These are phyloP conservation scores for Nudaria mundana DNA, from an alignment of 2,888 invertebrate genomes.

Conservation along the genomic window DNA sequence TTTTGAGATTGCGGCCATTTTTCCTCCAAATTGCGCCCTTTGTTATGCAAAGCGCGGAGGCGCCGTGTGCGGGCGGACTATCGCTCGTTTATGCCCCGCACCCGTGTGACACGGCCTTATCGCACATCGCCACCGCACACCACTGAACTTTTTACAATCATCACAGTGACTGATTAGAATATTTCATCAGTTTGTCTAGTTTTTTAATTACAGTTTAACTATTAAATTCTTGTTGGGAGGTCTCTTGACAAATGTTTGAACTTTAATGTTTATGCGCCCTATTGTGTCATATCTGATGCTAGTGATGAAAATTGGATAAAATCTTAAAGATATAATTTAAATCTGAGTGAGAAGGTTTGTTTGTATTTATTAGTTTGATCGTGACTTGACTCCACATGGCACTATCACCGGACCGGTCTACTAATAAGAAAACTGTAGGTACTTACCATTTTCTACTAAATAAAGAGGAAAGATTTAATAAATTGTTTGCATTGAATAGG, in stretches of 20 bases:
- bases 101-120: conserved; percentile 71
- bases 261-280: conserved; percentile 9
- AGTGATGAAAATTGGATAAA: conserved; percentile 23
- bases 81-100: conserved; percentile 63
- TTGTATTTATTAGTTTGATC: no score
- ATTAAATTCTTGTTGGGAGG: conserved; percentile 47
- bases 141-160: conserved; percentile 67
- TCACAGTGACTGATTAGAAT: conserved; percentile 73
- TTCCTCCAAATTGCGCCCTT: conserved; percentile 79
- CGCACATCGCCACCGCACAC: conserved; percentile 55
- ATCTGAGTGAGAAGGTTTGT: no score
- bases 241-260: conserved; percentile 34
- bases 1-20: conserved; percentile 72
- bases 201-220: conserved; percentile 58
- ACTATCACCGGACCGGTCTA: no score
- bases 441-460: no score
- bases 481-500: no score
- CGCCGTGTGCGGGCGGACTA: conserved; percentile 77
- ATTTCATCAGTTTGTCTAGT: conserved; percentile 67
- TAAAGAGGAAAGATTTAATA: no score
- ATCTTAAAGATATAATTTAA: conserved; percentile 24
- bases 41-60: conserved; percentile 79
- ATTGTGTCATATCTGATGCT: conserved; percentile 6
- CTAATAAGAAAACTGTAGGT: no score
- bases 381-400: no score